Evolutionary conservation across 1,140 invertebrate species (phyloP).

Genomic region (Odontomachus brunneus): DNA sequence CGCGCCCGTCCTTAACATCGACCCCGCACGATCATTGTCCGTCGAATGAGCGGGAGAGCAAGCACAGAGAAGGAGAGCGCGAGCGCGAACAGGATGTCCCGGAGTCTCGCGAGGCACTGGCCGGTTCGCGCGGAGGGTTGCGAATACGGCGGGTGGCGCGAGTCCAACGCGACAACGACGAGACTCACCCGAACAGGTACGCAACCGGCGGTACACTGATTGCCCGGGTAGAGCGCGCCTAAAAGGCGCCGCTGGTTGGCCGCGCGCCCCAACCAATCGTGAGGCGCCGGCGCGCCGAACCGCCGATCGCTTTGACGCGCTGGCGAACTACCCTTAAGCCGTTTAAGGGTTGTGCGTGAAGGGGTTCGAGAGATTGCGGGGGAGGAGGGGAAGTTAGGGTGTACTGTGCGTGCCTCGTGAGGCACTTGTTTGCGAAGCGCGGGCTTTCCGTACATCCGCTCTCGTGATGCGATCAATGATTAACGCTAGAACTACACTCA

Average conservation of each 20-base stretch:
- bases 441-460: no score
- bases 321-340: conserved; percentile 15
- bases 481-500: no score
- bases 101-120: conserved; percentile 28
- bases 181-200: conserved; percentile 50
- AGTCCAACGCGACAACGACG: neutral
- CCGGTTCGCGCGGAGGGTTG: neutral
- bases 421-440: neutral
- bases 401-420: neutral
- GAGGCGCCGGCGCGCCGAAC: conserved; percentile 12
- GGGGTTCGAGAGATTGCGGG: neutral
- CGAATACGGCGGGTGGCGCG: neutral
- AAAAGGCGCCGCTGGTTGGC: conserved; percentile 6
- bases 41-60: neutral
- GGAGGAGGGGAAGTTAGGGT: no score
- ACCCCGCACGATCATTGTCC: neutral
- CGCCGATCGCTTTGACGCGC: neutral
- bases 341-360: neutral
- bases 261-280: neutral
- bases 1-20: conserved; percentile 21
- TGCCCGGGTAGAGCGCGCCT: conserved; percentile 65
- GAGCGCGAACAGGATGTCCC: neutral
- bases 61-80: neutral
- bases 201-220: conserved; percentile 72
- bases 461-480: no score